Base-by-base conservation (phyloP, 2,797 vertebrate genomes). In the Vespertilio murinus region DNA sequence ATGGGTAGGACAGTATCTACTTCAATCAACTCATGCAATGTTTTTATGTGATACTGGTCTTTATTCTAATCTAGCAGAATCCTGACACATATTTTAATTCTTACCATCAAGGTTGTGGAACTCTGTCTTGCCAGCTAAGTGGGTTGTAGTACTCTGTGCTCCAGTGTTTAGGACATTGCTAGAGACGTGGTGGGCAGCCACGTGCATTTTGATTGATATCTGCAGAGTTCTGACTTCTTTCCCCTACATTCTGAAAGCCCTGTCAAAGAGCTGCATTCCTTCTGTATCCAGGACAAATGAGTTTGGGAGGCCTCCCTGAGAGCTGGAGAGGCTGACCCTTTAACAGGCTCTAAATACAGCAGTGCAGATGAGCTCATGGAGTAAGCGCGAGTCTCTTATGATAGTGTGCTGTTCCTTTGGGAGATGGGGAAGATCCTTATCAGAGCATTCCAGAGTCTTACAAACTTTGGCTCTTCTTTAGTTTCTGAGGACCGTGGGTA, bases 341-440 rank as follows among this genome's bases (percentile, higher is more conserved):
- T 80, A 25, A 47, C 49, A 38, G 77, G 8, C 64, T 65, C 73
- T 81, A 70, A 82, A 73, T 83, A 87, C 75, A 90, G 56, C 59
- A 38, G 17, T 65, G 14, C 20, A 1, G 35, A 61, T 84, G 81
- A 94, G 73, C 85, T 92, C 89, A 54, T 25, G 16, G 81, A 42
- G 42, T 89, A 92, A 86, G 56, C 23, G 54, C 3, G 3, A 52
- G 25, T 42, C 64, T 78, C 65, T 71, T 74, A n/a, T 28, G 79
- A 45, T 74, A 91, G 17, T 65, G 91, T 61, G 59, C 92, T 52
- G 2, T 79, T 89, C 70, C 42, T 74, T 77, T 67, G 90, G 69
- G 90, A 94, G 20, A 64, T 40, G 11, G 79, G 77, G 30, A 65
- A 94, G 59, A 94, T 89, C 35, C 74, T 95, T 94, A 94, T 93